Base-by-base conservation (phyloP, 2,113 vertebrate species). In the Ophiodon elongatus region DNA sequence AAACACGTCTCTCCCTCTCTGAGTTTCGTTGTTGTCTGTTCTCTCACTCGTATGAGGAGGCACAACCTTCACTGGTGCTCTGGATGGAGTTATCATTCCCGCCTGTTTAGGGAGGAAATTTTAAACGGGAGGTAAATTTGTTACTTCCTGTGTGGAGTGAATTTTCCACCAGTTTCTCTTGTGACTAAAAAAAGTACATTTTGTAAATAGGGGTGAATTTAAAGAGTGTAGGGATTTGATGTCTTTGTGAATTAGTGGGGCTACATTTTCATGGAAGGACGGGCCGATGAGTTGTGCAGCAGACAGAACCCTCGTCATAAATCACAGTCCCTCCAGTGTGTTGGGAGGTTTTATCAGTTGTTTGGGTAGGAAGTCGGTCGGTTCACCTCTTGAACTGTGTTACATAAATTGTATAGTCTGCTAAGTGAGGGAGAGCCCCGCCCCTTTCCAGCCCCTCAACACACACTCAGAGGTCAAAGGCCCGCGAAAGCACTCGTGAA, bases 331-430 rank as follows among this genome's bases (percentile, higher is more conserved):
- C 52, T 23, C 59, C 35, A 29, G 11, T 29, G 59, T 25, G 37
- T 8, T 13, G 31, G 73, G 29, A 45, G 31, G 31, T 74, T 81
- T 79, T 86, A 80, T 75, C 56, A 47, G 31, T 76, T 79, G 66
- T 81, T 85, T 83, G 63, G 52, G 50, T 52, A 27, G 45, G 57
- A 73, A 57, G 72, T 62, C 25, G 50, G 13, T 68, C 52, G 59
- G 17, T 39, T 83, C 75, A 79, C 62, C 68, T 78, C 52, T 27
- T 63, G 21, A 86, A 70, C 69, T 56, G 59, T 6, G 2, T 41
- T 50, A 73, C 80, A 86, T 81, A 79, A 88, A 83, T 52, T 76
- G 76, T 77, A 23, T 68, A 70, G 71, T 86, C 76, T 87, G 57
- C 67, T 62, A 64, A 71, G 33, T 56, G 72, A 68, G 47, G 37